Evolutionary conservation across 2,888 invertebrate species (phyloP).

Genomic region (Mactromeris polynyma): DNA sequence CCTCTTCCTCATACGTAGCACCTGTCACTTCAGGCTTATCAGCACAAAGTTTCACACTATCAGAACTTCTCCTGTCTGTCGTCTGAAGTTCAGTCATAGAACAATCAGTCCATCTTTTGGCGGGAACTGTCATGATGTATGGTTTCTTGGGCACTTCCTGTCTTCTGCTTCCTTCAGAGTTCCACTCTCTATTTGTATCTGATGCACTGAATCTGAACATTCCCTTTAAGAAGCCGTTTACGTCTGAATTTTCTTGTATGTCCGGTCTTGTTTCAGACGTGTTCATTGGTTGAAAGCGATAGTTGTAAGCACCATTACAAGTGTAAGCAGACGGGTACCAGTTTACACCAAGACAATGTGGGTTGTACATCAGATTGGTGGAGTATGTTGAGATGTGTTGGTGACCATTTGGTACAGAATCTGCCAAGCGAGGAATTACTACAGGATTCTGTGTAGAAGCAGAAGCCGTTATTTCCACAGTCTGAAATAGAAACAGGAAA

Average conservation of each 20-base stretch:
- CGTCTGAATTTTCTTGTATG: background rate
- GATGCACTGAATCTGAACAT: slow-evolving; percentile 24
- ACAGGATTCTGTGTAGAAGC: background rate
- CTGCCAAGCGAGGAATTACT: background rate
- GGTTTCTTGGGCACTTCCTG: background rate
- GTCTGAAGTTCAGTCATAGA: slow-evolving; percentile 13
- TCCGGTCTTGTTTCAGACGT: background rate
- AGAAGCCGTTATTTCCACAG: background rate
- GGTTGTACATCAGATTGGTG: background rate
- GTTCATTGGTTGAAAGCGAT: background rate
- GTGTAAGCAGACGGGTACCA: background rate
- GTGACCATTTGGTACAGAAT: background rate
- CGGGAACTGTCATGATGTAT: slow-evolving; percentile 22
- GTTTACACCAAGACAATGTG: background rate
- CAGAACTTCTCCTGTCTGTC: background rate
- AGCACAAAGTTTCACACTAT: slow-evolving; percentile 13
- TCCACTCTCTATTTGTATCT: background rate
- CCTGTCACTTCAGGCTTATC: background rate
- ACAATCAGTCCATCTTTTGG: slow-evolving; percentile 13
- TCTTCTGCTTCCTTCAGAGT: background rate
- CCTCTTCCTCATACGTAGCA: background rate
- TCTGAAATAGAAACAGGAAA: background rate
- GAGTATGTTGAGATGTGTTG: background rate
- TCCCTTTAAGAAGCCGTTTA: background rate
- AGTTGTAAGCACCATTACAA: background rate